A percentile compares a stretch with the other conserved stretches of the same genome.
These are phyloP conservation scores for Andrena fulva DNA, from an alignment of 2,888 invertebrate species.

Conservation along the genomic window DNA sequence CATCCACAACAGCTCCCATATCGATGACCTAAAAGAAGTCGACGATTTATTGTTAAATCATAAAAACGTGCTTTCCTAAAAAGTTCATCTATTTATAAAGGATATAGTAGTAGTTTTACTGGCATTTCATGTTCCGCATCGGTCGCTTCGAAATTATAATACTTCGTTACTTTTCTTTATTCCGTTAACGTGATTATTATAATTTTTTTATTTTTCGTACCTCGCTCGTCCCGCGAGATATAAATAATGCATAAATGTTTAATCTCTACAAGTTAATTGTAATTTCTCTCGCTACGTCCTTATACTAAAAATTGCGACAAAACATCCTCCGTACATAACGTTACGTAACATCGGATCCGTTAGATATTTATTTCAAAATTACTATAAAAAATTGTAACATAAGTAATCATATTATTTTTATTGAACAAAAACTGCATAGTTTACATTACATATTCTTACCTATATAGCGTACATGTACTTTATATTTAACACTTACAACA, in stretches of 20 bases:
- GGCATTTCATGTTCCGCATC: background rate
- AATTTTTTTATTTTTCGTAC: background rate
- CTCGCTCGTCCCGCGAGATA: background rate
- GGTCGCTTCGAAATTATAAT: background rate
- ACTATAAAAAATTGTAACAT: constrained; percentile 18
- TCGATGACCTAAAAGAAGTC: constrained; percentile 92
- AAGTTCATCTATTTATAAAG: background rate
- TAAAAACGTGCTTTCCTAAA: background rate
- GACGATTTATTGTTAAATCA: constrained; percentile 59
- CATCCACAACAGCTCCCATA: constrained; percentile 96
- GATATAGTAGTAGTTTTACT: background rate
- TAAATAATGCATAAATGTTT: constrained; percentile 5
- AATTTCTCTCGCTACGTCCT: background rate
- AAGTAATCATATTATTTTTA: constrained; percentile 1
- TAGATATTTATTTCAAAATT: constrained; percentile 8
- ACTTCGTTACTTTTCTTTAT: background rate
- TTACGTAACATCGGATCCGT: too few species aligned
- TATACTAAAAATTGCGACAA: background rate
- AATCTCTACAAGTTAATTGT: background rate
- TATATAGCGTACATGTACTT: background rate
- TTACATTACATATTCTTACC: constrained; percentile 11
- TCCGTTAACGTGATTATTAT: constrained; percentile 2
- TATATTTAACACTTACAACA: background rate
- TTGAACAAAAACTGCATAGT: constrained; percentile 1
- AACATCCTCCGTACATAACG: too few species aligned